These are phyloP conservation scores for Albula goreensis DNA, from an alignment of 2,113 vertebrate genomes.

Conservation along the genomic window DNA sequence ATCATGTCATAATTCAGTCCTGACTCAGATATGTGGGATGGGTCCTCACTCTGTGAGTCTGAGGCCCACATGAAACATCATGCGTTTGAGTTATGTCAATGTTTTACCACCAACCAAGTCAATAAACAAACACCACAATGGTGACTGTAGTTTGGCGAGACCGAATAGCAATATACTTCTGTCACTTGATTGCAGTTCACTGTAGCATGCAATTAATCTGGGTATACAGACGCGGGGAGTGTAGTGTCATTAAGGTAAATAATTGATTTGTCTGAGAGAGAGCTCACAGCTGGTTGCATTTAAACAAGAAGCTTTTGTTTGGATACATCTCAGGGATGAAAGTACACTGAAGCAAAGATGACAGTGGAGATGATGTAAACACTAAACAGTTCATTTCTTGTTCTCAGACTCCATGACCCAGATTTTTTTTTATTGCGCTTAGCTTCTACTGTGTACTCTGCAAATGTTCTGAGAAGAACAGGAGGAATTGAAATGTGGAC, in stretches of 20 bases:
- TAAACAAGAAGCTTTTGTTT: neutral
- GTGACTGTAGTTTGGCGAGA: neutral
- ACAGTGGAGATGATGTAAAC: neutral
- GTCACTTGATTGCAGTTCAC: slow-evolving; percentile 7
- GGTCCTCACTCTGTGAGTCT: no score
- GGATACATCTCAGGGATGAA: neutral
- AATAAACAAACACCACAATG: neutral
- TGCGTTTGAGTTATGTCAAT: no score
- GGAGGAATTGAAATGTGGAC: no score
- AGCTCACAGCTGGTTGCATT: slow-evolving; percentile 13
- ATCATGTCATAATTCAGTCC: no score
- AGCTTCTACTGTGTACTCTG: no score
- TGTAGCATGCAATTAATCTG: neutral
- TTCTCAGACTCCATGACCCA: no score
- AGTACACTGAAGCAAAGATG: neutral
- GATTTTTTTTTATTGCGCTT: no score
- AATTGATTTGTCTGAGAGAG: slow-evolving; percentile 21
- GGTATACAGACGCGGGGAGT: neutral
- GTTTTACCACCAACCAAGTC: neutral
- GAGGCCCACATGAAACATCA: no score
- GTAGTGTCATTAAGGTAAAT: slow-evolving; percentile 7
- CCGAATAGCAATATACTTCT: neutral
- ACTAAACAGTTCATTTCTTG: neutral
- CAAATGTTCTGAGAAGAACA: no score
- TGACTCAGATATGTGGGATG: no score